A percentile compares a stretch with the other conserved stretches of the same genome.
Conservation (phyloP, 2,888 invertebrate species). For the Halictus quadricinctus region DNA sequence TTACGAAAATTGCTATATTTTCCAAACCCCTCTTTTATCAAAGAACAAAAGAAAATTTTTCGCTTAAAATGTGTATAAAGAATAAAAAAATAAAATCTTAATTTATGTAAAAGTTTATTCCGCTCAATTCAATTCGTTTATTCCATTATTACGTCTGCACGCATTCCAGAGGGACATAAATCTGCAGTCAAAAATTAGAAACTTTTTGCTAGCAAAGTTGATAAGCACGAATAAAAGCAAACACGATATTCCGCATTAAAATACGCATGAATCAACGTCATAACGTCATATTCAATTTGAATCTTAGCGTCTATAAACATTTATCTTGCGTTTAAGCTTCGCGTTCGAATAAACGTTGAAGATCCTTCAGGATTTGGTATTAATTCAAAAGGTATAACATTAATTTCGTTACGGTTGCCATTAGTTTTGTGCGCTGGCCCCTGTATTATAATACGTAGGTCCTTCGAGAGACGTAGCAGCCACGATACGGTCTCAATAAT, state of each 20-base stretch:
- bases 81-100: neutral
- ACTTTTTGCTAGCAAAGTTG: neutral
- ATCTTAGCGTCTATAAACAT: neutral
- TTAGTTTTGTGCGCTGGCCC: neutral
- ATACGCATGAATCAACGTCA: neutral
- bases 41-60: neutral
- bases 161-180: neutral
- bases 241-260: neutral
- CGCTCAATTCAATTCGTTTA: neutral
- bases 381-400: conserved; percentile 9
- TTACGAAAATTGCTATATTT: neutral
- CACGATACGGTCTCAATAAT: conserved; percentile 42
- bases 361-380: neutral
- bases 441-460: conserved; percentile 16
- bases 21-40: neutral
- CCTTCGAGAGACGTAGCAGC: conserved; percentile 22
- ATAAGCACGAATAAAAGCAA: neutral
- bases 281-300: neutral
- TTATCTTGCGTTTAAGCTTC: neutral
- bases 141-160: neutral
- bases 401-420: conserved; percentile 10
- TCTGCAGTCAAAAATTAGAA: neutral
- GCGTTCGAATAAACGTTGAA: neutral
- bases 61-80: neutral
- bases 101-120: neutral